phyloP scores from a whole-genome alignment of 2,888 invertebrate genomes.

The Dicyrtomina minuta region DNA sequence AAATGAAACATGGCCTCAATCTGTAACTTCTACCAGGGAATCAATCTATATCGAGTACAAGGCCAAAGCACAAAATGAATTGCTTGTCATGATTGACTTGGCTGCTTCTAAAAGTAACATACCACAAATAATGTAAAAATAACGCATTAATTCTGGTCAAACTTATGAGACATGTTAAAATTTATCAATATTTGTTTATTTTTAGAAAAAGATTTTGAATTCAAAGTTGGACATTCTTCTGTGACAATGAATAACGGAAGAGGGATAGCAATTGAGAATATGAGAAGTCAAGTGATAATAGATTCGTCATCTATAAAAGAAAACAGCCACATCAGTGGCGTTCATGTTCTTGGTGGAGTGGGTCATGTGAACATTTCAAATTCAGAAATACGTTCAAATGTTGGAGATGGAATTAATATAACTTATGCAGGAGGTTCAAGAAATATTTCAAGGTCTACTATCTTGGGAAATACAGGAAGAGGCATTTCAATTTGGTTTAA shows the following conservation, averaged over 20 bases:
- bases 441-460: slow-evolving; percentile 81
- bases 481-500: slow-evolving; percentile 90
- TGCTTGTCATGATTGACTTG: slow-evolving; percentile 75
- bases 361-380: slow-evolving; percentile 92
- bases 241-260: slow-evolving; percentile 88
- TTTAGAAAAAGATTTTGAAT: slow-evolving; percentile 72
- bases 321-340: slow-evolving; percentile 85
- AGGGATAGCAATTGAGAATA: slow-evolving; percentile 89
- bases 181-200: slow-evolving; percentile 23
- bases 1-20: slow-evolving; percentile 86
- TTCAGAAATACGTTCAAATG: slow-evolving; percentile 84
- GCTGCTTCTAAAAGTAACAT: slow-evolving; percentile 70
- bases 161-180: not conserved
- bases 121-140: not conserved
- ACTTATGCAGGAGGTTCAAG: slow-evolving; percentile 92
- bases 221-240: slow-evolving; percentile 80
- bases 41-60: slow-evolving; percentile 77
- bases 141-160: not conserved
- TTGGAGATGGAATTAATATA: slow-evolving; percentile 92
- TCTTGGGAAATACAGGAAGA: slow-evolving; percentile 84
- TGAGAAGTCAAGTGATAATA: slow-evolving; percentile 84
- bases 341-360: slow-evolving; percentile 86
- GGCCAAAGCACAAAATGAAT: slow-evolving; percentile 71
- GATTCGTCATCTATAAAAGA: slow-evolving; percentile 79
- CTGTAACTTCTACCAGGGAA: slow-evolving; percentile 77